phyloP scores from a whole-genome alignment of 2,113 vertebrate genomes.

The Todiramphus saurophagus region DNA sequence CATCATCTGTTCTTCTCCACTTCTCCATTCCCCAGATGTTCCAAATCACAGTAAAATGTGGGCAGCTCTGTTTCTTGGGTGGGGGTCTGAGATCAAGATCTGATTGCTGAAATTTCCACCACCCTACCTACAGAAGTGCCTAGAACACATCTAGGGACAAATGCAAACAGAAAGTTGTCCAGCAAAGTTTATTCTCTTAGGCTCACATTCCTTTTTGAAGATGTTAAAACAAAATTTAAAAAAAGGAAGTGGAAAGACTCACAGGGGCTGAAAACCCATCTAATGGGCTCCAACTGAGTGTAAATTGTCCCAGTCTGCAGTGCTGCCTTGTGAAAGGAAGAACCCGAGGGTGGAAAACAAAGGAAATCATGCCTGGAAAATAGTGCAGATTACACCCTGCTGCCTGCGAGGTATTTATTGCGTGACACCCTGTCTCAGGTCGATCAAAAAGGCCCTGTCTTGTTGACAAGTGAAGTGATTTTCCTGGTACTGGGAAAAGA shows the following conservation, averaged over 20 bases:
- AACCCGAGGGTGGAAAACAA: background rate
- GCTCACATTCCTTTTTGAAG: background rate
- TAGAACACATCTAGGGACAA: background rate
- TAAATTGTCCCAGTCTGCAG: background rate
- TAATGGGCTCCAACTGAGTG: background rate
- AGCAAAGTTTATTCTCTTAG: background rate
- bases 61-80: background rate
- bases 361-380: background rate
- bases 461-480: background rate
- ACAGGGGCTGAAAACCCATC: background rate
- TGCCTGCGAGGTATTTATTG: background rate
- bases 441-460: constrained; percentile 18
- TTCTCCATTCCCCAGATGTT: background rate
- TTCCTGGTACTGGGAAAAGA: background rate
- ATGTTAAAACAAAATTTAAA: background rate
- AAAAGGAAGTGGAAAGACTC: background rate
- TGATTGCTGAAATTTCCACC: background rate
- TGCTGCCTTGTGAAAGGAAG: background rate
- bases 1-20: background rate
- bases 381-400: background rate
- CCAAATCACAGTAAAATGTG: background rate
- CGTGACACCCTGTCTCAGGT: background rate
- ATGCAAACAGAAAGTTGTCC: background rate
- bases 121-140: background rate
- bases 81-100: background rate